Base-by-base conservation (phyloP, 2,888 invertebrate species). In the Ceramica pisi region DNA sequence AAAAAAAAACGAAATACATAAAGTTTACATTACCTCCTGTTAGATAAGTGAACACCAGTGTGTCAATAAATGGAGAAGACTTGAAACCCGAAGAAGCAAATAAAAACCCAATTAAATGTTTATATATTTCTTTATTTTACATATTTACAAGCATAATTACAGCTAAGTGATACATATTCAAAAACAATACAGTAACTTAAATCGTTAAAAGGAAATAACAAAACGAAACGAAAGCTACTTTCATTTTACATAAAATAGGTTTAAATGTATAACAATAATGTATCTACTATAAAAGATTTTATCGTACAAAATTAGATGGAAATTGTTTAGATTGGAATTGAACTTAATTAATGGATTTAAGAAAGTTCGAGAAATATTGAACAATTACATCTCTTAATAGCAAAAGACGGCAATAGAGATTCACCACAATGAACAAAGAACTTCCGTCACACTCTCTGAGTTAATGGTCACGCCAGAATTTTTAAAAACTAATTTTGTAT, bases 81-180 rank as follows among this genome's bases (percentile, higher is more conserved):
- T 35, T 35, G 9, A 35, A 35, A 35, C 7, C 35, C 35, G 1
- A 35, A 35, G 35, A 35, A 6, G 7, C 26, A 2, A 26, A 2
- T 3, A 26, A 56, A 81, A 79, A 75, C 0, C 7, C 41, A 41
- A 3, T 26, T 38, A 50, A 57, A 69, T 48, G 21, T 75, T 78
- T 68, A 73, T 71, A 87, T 80, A 83, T 85, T 85, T 85, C 68
- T 94, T 93, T 94, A 94, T 93, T 93, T 92, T 93, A 95, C 94
- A 95, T 95, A 95, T 95, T 94, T 95, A 95, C 95, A 95, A 94
- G 92, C 92, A 88, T 91, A 89, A 89, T 91, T 92, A 92, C 88
- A 92, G 90, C 91, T 89, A 89, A 65, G 31, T 76, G 65, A 81
- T 87, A 85, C 81, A 85, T 84, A 86, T 80, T 81, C 31, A 65